phyloP scores from a whole-genome alignment of 2,113 vertebrate species.

The Neolamprologus fasciatus region DNA sequence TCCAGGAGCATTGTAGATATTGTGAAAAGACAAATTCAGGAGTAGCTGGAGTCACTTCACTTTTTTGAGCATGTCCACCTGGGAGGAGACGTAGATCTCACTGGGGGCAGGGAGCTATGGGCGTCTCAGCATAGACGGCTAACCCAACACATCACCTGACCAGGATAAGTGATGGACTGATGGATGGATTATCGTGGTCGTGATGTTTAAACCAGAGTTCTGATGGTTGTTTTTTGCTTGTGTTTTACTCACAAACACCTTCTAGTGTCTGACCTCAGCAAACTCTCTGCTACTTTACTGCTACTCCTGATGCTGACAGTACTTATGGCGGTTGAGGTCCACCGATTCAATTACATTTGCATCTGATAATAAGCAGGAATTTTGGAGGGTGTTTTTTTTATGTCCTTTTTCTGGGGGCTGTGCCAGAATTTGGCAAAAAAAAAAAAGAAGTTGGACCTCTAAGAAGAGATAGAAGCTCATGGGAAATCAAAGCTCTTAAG shows the following conservation, averaged over 20 bases:
- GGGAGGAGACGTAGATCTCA: background rate
- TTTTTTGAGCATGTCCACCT: background rate
- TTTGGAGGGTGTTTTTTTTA: background rate
- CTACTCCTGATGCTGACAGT: background rate
- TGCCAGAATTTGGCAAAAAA: background rate
- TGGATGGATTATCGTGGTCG: fast-evolving
- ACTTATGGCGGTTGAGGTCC: background rate
- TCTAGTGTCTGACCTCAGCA: background rate
- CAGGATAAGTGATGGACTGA: background rate
- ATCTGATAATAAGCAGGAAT: conserved; percentile 25
- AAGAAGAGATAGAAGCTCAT: conserved; percentile 31
- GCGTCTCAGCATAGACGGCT: background rate
- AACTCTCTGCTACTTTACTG: background rate
- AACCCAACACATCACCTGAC: background rate
- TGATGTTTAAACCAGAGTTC: background rate
- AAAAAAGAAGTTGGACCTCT: background rate
- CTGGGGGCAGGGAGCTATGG: background rate
- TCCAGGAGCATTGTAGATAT: background rate
- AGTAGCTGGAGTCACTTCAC: background rate
- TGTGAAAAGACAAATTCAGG: background rate
- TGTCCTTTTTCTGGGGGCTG: background rate
- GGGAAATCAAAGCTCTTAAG: conserved; percentile 58
- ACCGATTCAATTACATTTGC: conserved; percentile 51
- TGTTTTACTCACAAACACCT: background rate
- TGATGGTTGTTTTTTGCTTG: background rate